A percentile compares a stretch with the other conserved stretches of the same genome.
phyloP scores from a whole-genome alignment of 2,888 invertebrate species.

The Falcaria lacertinaria region DNA sequence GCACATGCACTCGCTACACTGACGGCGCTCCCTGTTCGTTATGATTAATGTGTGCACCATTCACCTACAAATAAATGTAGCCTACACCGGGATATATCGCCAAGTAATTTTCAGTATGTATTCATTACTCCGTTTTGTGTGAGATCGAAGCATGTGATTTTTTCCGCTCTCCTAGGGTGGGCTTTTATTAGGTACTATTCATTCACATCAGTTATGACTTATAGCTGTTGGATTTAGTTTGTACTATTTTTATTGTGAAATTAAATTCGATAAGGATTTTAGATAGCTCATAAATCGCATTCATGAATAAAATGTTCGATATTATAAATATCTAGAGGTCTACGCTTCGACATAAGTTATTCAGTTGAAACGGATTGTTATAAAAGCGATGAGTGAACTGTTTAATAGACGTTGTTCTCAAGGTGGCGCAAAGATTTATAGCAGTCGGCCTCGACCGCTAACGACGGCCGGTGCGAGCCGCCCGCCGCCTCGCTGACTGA shows the following conservation, averaged over 20 bases:
- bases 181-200: background rate
- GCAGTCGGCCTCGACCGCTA: slow-evolving; percentile 66
- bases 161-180: slow-evolving; percentile 2
- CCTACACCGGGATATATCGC: slow-evolving; percentile 44
- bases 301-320: no score
- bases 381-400: slow-evolving; percentile 36
- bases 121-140: slow-evolving; percentile 52
- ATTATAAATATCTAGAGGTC: no score
- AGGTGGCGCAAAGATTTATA: slow-evolving; percentile 70
- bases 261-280: no score
- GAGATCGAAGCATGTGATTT: slow-evolving; percentile 47
- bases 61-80: slow-evolving; percentile 54
- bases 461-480: slow-evolving; percentile 51
- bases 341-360: slow-evolving; percentile 8
- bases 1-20: slow-evolving; percentile 51
- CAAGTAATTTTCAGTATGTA: slow-evolving; percentile 53
- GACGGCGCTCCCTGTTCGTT: slow-evolving; percentile 40
- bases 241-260: no score
- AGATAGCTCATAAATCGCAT: no score
- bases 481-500: slow-evolving; percentile 57
- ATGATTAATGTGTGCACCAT: slow-evolving; percentile 62
- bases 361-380: slow-evolving; percentile 18
- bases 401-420: slow-evolving; percentile 52
- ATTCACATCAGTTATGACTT: no score
- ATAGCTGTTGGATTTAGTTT: no score